phyloP scores from a whole-genome alignment of 64 coral and sea anemone genomes.

The Dendrophyllia cribrosa region DNA sequence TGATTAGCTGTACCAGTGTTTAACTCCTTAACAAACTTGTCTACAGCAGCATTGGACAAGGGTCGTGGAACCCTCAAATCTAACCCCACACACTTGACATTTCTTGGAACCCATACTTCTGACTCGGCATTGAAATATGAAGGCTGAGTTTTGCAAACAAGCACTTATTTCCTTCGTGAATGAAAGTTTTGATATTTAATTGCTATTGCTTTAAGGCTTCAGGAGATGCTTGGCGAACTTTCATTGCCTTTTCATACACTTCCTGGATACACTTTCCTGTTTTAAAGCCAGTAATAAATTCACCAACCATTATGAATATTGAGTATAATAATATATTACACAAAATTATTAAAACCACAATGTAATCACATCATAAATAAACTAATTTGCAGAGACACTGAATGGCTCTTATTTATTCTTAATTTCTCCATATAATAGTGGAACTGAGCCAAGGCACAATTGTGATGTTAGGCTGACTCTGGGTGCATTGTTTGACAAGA shows the following conservation, averaged over 20 bases:
- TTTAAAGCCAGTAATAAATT: constrained; percentile 34
- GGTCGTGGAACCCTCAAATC: constrained; percentile 4
- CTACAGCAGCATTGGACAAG: neutral
- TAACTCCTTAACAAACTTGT: constrained; percentile 20
- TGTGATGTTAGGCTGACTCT: too few species aligned
- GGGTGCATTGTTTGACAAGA: too few species aligned
- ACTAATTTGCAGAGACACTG: too few species aligned
- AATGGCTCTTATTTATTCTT: too few species aligned
- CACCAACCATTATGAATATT: too few species aligned
- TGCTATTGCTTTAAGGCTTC: constrained; percentile 20
- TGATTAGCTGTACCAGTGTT: constrained; percentile 3
- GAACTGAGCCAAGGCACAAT: too few species aligned
- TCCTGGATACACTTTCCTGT: constrained; percentile 46
- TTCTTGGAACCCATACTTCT: constrained; percentile 53
- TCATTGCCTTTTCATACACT: constrained; percentile 26
- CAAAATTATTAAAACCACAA: too few species aligned
- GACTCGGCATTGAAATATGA: constrained; percentile 41
- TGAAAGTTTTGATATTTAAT: constrained; percentile 27
- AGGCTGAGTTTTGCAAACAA: constrained; percentile 38
- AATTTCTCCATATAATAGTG: too few species aligned
- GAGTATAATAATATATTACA: too few species aligned
- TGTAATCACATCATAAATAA: too few species aligned
- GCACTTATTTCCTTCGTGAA: neutral
- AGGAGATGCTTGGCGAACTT: neutral
- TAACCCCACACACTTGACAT: constrained; percentile 12